Conservation (phyloP, 1,140 invertebrate species). For the Archegozetes longisetosus region DNA sequence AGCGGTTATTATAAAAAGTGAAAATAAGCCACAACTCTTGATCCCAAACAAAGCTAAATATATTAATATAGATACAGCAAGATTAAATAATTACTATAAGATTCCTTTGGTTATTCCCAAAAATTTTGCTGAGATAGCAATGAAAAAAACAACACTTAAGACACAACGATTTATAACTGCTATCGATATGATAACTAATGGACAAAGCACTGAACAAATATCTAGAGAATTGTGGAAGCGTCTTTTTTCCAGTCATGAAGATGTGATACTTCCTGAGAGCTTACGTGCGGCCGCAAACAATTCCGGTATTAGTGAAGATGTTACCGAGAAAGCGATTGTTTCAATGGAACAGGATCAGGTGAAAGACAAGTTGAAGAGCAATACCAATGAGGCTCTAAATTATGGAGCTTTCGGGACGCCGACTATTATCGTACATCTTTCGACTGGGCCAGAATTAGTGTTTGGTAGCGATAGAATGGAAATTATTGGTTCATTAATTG, state of each 20-base stretch:
- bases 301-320: no score
- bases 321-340: no score
- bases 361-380: slow-evolving; percentile 29
- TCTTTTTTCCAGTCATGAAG: no score
- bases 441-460: slow-evolving; percentile 25
- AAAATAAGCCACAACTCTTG: slow-evolving; percentile 14
- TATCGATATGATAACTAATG: no score
- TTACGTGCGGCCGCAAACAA: no score
- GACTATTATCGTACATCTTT: slow-evolving; percentile 28
- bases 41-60: slow-evolving; percentile 27
- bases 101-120: slow-evolving; percentile 28
- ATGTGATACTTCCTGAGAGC: no score
- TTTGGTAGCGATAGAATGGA: slow-evolving; percentile 32
- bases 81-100: neutral
- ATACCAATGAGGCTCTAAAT: slow-evolving; percentile 24
- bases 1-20: slow-evolving; percentile 22
- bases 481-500: slow-evolving; percentile 26
- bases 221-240: no score
- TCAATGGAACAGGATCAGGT: no score
- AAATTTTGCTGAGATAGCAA: slow-evolving; percentile 23
- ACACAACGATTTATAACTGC: slow-evolving; percentile 31
- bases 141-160: slow-evolving; percentile 27
- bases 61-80: slow-evolving; percentile 27
- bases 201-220: no score
- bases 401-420: slow-evolving; percentile 30